Percentiles rank a stretch among this genome's conserved stretches.
Conservation (phyloP, 2,888 invertebrate genomes). For the Trachelus troglodyta region DNA sequence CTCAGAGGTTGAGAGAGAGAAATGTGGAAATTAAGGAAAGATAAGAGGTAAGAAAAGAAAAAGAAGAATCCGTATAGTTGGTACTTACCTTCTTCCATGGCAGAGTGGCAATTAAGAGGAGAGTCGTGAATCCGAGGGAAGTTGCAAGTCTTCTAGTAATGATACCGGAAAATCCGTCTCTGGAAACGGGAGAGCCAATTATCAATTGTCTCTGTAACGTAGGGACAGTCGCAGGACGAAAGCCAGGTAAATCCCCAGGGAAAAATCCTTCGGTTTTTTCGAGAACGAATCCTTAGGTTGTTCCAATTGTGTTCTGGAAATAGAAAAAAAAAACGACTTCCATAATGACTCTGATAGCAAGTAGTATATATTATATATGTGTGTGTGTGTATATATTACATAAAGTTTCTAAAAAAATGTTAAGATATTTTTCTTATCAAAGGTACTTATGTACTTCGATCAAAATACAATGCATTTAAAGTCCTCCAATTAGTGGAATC, state of each 20-base stretch:
- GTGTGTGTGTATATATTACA: too few relatives aligned
- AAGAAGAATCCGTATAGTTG: background rate
- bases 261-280: background rate
- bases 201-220: background rate
- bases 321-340: background rate
- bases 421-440: too few relatives aligned
- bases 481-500: too few relatives aligned
- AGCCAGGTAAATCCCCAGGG: background rate
- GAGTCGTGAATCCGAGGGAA: slow-evolving; percentile 2
- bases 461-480: too few relatives aligned
- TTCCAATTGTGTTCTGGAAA: background rate
- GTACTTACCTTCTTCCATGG: background rate
- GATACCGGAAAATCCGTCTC: background rate
- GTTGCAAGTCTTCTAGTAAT: background rate
- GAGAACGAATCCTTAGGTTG: background rate
- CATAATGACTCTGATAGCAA: too few relatives aligned
- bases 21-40: background rate
- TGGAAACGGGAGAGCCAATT: background rate
- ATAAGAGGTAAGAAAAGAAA: background rate
- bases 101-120: background rate
- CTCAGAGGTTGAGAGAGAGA: background rate
- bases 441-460: too few relatives aligned
- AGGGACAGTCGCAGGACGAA: background rate
- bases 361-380: too few relatives aligned
- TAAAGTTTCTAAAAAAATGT: too few relatives aligned